Evolutionary conservation across 2,113 vertebrate genomes (phyloP).

Genomic region (Sakesphorus luctuosus): DNA sequence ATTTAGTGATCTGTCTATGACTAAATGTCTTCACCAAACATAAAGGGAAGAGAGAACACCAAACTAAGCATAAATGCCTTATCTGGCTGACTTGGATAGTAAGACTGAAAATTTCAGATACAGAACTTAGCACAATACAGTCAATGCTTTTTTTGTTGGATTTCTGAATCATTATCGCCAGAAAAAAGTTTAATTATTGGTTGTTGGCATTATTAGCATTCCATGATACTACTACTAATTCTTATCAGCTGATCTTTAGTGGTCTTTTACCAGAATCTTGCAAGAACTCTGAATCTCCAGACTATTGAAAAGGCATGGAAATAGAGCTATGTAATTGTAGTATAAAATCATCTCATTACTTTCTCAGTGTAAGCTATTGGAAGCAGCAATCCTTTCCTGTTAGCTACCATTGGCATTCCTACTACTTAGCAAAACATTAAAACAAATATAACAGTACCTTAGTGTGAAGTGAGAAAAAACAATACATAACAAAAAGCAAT

Average conservation of each 20-base stretch:
- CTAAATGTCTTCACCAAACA: background rate
- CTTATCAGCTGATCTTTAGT: background rate
- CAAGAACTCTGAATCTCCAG: background rate
- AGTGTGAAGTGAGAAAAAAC: background rate
- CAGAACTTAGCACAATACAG: background rate
- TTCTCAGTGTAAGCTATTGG: background rate
- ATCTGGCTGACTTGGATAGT: background rate
- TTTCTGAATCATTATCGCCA: background rate
- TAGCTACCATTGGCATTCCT: background rate
- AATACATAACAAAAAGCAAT: background rate
- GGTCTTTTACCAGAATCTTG: background rate
- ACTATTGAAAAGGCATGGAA: background rate
- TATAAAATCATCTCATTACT: background rate
- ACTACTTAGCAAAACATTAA: background rate
- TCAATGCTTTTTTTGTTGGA: background rate
- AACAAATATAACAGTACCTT: background rate
- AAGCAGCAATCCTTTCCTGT: constrained; percentile 11
- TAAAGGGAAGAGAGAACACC: background rate
- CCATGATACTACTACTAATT: background rate
- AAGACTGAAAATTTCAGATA: background rate
- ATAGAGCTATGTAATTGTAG: background rate
- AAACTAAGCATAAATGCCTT: background rate
- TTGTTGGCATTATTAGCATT: background rate
- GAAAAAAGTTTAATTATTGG: background rate
- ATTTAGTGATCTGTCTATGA: background rate